Base-by-base conservation (phyloP, 2,888 invertebrate genomes). In the Acrobasis repandana region DNA sequence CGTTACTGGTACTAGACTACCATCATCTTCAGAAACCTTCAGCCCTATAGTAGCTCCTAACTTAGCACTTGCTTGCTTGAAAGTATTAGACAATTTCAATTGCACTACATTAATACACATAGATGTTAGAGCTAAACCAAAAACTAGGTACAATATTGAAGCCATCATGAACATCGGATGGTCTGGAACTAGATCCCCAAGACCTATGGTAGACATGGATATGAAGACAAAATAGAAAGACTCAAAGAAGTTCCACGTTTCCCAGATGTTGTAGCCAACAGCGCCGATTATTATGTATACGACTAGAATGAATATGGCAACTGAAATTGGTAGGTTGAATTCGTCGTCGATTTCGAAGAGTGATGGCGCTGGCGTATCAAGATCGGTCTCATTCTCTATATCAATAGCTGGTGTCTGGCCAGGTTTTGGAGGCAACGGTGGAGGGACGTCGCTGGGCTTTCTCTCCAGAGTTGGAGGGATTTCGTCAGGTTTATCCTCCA, bases 21-120 rank as follows among this genome's bases (percentile, higher is more conserved):
- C 94, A 70, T 95, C 96, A 70, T 96, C 96, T 63, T 95, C 95
- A 5, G 95, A 94, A 54, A 96, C 94, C 63, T 94, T 94, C 51
- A 97, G 86, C 4, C 97, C 97, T 67, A 97, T 96, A 2, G 97
- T 96, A 28, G 96, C 96, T 2, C 97, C 96, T 54, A 97, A 94
- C 80, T 97, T 97, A 18, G 95, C 95, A 74, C 96, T 97, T 0
- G 97, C 97, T 68, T 96, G 95, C 70, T 95, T 95, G 78, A 97
- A 97, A 0, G 97, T 96, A 81, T 96, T 95, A 52, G 96, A 96
- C 50, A 95, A 74, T 79, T 95, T 95, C 52, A 96, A 95, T 92
- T 98, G 98, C 0, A 98, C 97, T 15, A 99, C 98, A 78, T 98
- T 98, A 74, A 99, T 97, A 85, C 98, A 97, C 98, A 99, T 98